A percentile compares a stretch with the other conserved stretches of the same genome.
Evolutionary conservation across 2,113 vertebrate species (phyloP).

Genomic region (Euleptes europaea): DNA sequence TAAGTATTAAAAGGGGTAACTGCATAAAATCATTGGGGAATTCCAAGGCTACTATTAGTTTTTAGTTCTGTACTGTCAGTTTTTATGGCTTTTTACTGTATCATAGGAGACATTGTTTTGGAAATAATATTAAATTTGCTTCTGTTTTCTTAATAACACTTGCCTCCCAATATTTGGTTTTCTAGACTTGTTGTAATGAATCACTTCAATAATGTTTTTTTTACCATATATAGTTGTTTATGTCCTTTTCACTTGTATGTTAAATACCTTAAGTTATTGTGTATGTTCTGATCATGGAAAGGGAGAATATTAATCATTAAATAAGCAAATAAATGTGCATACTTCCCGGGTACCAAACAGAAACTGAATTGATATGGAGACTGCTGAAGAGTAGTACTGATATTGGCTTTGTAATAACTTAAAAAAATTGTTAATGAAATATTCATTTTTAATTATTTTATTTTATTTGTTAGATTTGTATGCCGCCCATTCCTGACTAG

Average conservation of each 20-base stretch:
- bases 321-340: neutral
- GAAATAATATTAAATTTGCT: neutral
- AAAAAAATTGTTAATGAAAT: neutral
- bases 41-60: neutral
- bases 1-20: neutral
- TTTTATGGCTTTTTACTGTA: neutral
- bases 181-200: neutral
- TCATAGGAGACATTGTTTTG: neutral
- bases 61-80: too few relatives aligned
- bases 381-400: neutral
- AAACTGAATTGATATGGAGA: neutral
- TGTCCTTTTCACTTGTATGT: neutral
- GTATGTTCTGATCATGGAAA: neutral
- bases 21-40: neutral
- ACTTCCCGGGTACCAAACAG: too few relatives aligned
- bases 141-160: neutral
- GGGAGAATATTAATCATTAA: neutral
- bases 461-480: too few relatives aligned
- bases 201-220: neutral
- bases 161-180: neutral
- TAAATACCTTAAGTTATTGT: neutral
- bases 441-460: too few relatives aligned
- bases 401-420: neutral
- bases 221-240: neutral
- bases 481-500: too few relatives aligned